Conservation (phyloP, 2,113 vertebrate species). For the Oncorhynchus keta region DNA sequence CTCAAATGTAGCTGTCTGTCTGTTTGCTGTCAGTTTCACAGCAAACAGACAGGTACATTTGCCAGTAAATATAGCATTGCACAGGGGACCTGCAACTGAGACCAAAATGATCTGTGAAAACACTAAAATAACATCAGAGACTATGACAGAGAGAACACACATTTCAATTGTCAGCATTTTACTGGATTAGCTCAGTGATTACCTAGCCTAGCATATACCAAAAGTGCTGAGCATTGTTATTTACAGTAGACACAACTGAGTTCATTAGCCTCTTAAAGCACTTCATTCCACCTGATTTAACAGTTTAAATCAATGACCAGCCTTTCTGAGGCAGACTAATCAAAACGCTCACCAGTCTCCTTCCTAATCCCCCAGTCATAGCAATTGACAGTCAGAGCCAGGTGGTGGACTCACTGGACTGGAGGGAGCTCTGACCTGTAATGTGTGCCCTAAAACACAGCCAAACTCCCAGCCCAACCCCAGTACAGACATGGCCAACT, state of each 20-base stretch:
- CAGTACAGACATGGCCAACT: background rate
- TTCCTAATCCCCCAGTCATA: constrained; percentile 53
- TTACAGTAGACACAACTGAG: constrained; percentile 49
- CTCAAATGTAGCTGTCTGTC: too few relatives aligned
- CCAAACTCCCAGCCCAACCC: background rate
- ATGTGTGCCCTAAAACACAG: background rate
- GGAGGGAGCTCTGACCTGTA: background rate
- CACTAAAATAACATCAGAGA: too few relatives aligned
- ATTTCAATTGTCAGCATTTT: too few relatives aligned
- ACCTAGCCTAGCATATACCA: background rate
- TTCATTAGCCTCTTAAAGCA: constrained; percentile 47
- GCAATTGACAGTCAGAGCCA: constrained; percentile 27
- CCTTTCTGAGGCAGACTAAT: constrained; percentile 55
- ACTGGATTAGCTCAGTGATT: background rate
- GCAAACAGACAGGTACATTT: too few relatives aligned
- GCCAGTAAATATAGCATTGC: too few relatives aligned
- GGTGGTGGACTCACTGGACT: constrained; percentile 28
- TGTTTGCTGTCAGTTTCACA: too few relatives aligned
- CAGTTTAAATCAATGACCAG: constrained; percentile 49
- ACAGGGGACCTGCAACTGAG: too few relatives aligned
- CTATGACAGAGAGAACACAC: too few relatives aligned
- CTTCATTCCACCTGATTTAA: constrained; percentile 58
- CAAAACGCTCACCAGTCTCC: constrained; percentile 37
- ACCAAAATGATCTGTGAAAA: too few relatives aligned
- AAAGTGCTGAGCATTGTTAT: constrained; percentile 28